Evolutionary conservation across 1,140 invertebrate species (phyloP), one percentile per base, ranked within the genome.

Genomic region (Drosophila aff.): DNA sequence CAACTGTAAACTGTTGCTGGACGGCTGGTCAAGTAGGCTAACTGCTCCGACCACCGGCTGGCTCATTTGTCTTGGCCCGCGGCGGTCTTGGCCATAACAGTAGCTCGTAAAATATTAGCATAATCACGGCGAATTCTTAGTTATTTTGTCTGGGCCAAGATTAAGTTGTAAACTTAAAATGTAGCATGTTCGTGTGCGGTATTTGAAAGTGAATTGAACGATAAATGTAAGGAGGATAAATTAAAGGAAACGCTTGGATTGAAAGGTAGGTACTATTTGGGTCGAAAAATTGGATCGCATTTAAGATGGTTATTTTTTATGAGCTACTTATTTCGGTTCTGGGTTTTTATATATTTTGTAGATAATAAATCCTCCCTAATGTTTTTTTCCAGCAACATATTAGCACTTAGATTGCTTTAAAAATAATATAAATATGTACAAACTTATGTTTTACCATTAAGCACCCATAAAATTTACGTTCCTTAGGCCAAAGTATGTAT

Each of bases 21-120:
- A 55, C 84, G 80, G 68, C 53, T 89, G 69, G 73, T 38, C 78
- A 87, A 78, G 49, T 87, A 67, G 84, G 84, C 81, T 76, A 87
- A 69, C 73, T 72, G 41, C 46, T 50, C 36, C 46, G 46, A 40
- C 79, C 55, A 69, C 64, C 41, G 53, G 53, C 50, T 47, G 23
- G 64, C 72, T 52, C 60, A 72, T 60, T 71, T 50, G 61, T 31
- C 33, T 74, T 62, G 68, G 53, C 53, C 77, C 63, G 59, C 23
- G 33, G 68, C 64, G 36, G 21, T 46, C 23, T 60, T 23, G 40
- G 36, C 58, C 58, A 82, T 86, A 82, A 76, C 83, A 87, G 83
- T 86, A 87, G 81, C 81, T 69, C 84, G 73, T 89, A 81, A 89
- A 90, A 85, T 81, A 75, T 89, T 84, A 90, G 67, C 81, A 79